These are phyloP conservation scores for Drosophila nasuta DNA, from an alignment of 1,140 invertebrate genomes.

Conservation along the genomic window DNA sequence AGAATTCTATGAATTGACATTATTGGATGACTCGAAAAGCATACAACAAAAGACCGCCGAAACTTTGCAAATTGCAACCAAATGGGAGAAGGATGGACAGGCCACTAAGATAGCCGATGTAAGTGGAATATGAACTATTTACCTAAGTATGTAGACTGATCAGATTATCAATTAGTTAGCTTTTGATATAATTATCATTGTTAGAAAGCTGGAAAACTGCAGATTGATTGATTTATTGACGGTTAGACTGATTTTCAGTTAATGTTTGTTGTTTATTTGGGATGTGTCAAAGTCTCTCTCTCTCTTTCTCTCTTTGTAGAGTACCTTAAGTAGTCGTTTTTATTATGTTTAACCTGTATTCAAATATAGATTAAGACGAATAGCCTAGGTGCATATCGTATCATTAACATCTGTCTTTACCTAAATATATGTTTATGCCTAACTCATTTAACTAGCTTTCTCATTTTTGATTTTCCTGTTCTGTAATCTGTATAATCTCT, in stretches of 20 bases:
- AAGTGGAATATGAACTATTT: slow-evolving; percentile 38
- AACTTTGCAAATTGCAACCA: slow-evolving; percentile 97
- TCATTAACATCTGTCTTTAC: slow-evolving; percentile 6
- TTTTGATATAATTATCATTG: background rate
- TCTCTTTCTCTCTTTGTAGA: background rate
- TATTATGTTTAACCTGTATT: background rate
- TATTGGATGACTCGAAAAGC: slow-evolving; percentile 97
- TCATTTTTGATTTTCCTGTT: background rate
- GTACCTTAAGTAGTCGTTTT: background rate
- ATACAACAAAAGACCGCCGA: slow-evolving; percentile 98
- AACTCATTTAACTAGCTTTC: slow-evolving; percentile 4
- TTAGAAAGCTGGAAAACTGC: background rate
- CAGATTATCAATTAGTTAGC: slow-evolving; percentile 13
- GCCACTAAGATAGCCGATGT: slow-evolving; percentile 81
- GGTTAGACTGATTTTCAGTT: background rate
- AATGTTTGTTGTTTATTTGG: background rate
- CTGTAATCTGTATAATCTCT: background rate
- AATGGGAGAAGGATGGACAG: slow-evolving; percentile 91
- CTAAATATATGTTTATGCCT: slow-evolving; percentile 10
- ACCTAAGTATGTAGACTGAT: slow-evolving; percentile 5
- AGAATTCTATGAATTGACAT: slow-evolving; percentile 98
- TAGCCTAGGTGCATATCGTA: slow-evolving; percentile 9
- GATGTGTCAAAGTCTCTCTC: background rate
- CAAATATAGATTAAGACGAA: background rate
- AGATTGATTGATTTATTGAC: background rate